Percentiles rank a stretch among this genome's conserved stretches.
These are phyloP conservation scores for Dysdera silvatica DNA, from an alignment of 1,140 invertebrate genomes.

Conservation along the genomic window DNA sequence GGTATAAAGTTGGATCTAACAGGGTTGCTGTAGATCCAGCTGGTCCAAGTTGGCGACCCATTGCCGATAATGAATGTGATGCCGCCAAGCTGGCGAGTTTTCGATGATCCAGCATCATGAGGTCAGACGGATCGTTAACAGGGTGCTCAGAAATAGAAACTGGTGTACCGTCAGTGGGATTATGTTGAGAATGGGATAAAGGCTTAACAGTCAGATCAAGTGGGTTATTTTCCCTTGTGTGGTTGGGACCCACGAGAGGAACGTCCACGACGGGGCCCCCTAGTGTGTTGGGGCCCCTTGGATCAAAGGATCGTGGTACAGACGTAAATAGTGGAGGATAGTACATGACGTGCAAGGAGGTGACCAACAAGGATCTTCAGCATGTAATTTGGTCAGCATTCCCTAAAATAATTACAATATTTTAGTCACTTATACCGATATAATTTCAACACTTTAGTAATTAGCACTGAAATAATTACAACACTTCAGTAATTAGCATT, in stretches of 20 bases:
- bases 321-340: constrained; percentile 18
- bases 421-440: too few species aligned
- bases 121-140: constrained; percentile 30
- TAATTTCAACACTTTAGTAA: too few species aligned
- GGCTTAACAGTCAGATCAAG: constrained; percentile 77
- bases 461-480: too few species aligned
- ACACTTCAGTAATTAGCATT: too few species aligned
- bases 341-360: too few species aligned
- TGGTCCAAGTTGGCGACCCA: constrained; percentile 1
- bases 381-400: too few species aligned
- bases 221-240: constrained; percentile 44
- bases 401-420: too few species aligned
- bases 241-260: too few species aligned
- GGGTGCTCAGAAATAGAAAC: too few species aligned
- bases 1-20: constrained; percentile 18
- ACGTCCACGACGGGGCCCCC: constrained; percentile 7
- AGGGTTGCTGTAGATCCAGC: background rate
- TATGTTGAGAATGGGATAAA: constrained; percentile 72
- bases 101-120: constrained; percentile 29
- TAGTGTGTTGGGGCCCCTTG: constrained; percentile 7
- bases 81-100: constrained; percentile 18
- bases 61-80: constrained; percentile 14
- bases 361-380: too few species aligned
- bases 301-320: constrained; percentile 22
- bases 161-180: constrained; percentile 53